A percentile compares a stretch with the other conserved stretches of the same genome.
Evolutionary conservation across 2,113 vertebrate genomes (phyloP).

Genomic region (Charadrius vociferus): DNA sequence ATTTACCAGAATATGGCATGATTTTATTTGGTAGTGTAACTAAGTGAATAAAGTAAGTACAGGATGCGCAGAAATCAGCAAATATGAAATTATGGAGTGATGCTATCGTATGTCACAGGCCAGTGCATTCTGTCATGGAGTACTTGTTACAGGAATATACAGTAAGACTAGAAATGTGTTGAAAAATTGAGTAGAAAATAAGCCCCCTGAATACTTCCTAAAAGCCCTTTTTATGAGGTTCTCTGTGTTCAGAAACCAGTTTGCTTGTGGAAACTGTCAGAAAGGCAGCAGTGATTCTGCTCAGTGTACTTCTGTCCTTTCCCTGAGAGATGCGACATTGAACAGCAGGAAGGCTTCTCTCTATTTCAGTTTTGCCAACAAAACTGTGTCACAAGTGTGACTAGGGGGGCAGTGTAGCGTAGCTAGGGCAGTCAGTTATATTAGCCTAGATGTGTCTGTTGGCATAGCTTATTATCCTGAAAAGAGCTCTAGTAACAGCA

Average conservation of each 20-base stretch:
- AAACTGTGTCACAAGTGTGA: neutral
- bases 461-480: neutral
- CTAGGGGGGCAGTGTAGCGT: accelerated
- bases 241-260: neutral
- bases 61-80: neutral
- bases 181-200: neutral
- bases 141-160: accelerated
- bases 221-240: neutral
- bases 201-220: neutral
- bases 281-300: neutral
- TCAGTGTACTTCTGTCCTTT: neutral
- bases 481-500: neutral
- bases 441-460: neutral
- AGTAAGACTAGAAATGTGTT: neutral
- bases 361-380: accelerated
- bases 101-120: neutral
- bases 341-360: neutral
- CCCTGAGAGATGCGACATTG: accelerated
- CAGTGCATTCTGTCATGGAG: neutral
- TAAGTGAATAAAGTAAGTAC: neutral
- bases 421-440: neutral
- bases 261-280: neutral
- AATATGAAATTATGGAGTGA: no score
- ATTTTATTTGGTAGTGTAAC: neutral
- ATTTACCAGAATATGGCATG: neutral